Percentiles rank a stretch among this genome's conserved stretches.
These are phyloP conservation scores for Sternotherus odoratus DNA, from an alignment of 2,797 vertebrate genomes.

Conservation along the genomic window DNA sequence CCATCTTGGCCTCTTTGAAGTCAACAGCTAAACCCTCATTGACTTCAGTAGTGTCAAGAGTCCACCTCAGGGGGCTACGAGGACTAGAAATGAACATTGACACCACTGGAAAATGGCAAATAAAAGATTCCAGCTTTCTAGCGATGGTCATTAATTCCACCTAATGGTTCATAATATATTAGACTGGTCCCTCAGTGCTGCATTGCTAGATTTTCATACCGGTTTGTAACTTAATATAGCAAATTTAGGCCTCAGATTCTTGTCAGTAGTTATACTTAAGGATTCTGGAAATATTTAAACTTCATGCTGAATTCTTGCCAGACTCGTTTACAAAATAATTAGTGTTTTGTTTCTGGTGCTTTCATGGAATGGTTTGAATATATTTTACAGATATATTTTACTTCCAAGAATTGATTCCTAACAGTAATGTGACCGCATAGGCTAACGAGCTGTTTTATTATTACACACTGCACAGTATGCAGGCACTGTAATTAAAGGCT, in stretches of 20 bases:
- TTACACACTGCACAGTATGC: not conserved
- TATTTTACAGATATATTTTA: not conserved
- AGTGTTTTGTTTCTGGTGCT: slow-evolving; percentile 21
- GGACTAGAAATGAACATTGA: not conserved
- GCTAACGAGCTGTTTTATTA: not conserved
- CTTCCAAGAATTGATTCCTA: slow-evolving; percentile 11
- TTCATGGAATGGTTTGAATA: slow-evolving; percentile 20
- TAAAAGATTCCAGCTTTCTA: not conserved
- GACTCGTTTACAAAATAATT: not conserved
- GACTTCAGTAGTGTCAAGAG: not conserved
- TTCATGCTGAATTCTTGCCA: not conserved
- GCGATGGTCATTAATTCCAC: not conserved
- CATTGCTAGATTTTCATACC: not conserved
- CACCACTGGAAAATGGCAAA: not conserved
- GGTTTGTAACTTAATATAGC: not conserved
- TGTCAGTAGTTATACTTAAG: not conserved
- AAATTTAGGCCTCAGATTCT: not conserved
- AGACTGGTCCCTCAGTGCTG: rapidly evolving
- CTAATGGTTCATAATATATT: not conserved
- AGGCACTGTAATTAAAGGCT: slow-evolving; percentile 16
- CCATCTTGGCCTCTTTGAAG: not conserved
- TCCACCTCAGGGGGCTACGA: rapidly evolving
- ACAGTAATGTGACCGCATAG: not conserved
- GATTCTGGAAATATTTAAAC: slow-evolving; percentile 4
- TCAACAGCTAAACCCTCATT: not conserved